Conservation (phyloP, 2,797 vertebrate species). For the Orestias chungarensis region DNA sequence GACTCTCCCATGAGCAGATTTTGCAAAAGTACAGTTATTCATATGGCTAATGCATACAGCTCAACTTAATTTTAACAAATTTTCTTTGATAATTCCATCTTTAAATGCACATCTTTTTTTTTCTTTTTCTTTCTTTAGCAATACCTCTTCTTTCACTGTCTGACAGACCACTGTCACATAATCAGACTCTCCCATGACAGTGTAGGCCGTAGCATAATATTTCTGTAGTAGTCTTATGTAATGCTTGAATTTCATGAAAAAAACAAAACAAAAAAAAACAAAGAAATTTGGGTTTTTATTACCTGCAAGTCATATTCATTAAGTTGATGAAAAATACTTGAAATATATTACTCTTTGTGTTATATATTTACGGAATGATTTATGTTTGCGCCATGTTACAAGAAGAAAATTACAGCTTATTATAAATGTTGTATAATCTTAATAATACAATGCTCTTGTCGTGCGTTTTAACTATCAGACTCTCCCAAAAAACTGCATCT, state of each 20-base stretch:
- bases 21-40: background rate
- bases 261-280: background rate
- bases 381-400: background rate
- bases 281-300: background rate
- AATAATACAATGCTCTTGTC: background rate
- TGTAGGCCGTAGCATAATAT: background rate
- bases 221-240: background rate
- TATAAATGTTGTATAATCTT: background rate
- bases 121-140: too few relatives aligned
- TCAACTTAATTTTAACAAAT: background rate
- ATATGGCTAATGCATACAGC: background rate
- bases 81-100: background rate
- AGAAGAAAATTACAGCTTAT: slow-evolving; percentile 1
- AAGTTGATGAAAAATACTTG: background rate
- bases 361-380: background rate
- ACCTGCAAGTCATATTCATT: background rate
- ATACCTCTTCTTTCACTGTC: background rate
- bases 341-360: background rate
- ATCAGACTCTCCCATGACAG: background rate
- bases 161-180: background rate
- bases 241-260: background rate
- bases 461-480: slow-evolving; percentile 7
- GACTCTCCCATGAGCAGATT: background rate
- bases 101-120: too few relatives aligned
- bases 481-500: background rate